Evolutionary conservation across 2,797 vertebrate genomes (phyloP).

Genomic region (Phoebastria nigripes): DNA sequence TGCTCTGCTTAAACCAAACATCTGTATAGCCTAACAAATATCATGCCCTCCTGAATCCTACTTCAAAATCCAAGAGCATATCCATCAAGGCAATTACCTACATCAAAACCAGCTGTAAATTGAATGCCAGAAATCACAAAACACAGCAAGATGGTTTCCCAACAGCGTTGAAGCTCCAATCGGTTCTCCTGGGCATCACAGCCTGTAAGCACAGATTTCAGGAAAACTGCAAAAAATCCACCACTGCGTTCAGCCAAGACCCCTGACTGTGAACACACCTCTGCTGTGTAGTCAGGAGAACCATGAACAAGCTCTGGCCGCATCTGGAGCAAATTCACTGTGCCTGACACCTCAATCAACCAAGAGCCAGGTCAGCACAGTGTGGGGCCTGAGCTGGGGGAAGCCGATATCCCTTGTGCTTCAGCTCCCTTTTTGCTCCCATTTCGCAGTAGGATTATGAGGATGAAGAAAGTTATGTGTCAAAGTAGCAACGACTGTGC

Average conservation of each 20-base stretch:
- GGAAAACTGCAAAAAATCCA: not conserved
- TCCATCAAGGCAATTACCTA: constrained; percentile 2
- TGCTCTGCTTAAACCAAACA: not conserved
- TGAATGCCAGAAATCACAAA: not conserved
- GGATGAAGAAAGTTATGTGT: not conserved
- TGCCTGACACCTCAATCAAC: not conserved
- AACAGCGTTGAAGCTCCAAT: not conserved
- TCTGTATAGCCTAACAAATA: not conserved
- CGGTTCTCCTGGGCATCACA: not conserved
- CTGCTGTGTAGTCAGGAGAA: not conserved
- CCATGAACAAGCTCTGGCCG: not conserved
- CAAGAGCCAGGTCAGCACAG: not conserved
- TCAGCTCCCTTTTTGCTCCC: not conserved
- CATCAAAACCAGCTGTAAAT: not conserved
- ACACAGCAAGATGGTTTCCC: not conserved
- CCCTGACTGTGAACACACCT: not conserved
- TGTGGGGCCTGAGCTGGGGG: not conserved
- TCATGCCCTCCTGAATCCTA: not conserved
- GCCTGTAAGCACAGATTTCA: not conserved
- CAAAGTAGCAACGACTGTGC: not conserved
- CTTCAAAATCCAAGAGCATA: not conserved
- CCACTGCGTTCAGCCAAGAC: not conserved
- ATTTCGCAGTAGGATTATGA: not conserved
- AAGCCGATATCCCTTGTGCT: not conserved
- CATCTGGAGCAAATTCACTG: not conserved